Percentiles rank a stretch among this genome's conserved stretches.
Conservation (phyloP, 2,888 invertebrate species). For the Acleris emargana region DNA sequence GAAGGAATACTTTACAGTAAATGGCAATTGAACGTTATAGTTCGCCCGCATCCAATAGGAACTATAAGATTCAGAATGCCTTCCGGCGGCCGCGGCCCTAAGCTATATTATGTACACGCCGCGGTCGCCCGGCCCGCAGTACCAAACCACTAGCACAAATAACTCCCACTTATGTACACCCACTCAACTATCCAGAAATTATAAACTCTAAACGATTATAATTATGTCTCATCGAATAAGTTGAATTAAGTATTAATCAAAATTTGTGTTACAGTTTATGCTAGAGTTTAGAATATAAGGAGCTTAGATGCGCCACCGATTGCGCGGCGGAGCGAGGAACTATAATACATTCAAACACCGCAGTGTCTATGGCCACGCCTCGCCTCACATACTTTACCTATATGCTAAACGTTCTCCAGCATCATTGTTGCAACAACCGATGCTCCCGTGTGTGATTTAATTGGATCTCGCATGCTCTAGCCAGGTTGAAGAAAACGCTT, state of each 20-base stretch:
- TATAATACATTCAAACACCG: slow-evolving; percentile 79
- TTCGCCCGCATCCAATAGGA: slow-evolving; percentile 83
- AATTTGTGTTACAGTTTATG: slow-evolving; percentile 78
- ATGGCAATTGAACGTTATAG: slow-evolving; percentile 84
- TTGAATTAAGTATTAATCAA: slow-evolving; percentile 64
- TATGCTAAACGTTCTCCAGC: slow-evolving; percentile 77
- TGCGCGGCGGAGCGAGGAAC: slow-evolving; percentile 81
- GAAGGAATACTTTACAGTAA: slow-evolving; percentile 81
- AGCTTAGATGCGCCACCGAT: slow-evolving; percentile 77
- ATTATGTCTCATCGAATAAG: slow-evolving; percentile 62
- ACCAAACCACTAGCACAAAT: slow-evolving; percentile 78
- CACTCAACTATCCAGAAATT: slow-evolving; percentile 70
- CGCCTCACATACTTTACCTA: slow-evolving; percentile 78
- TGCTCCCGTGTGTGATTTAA: slow-evolving; percentile 55
- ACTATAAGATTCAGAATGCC: slow-evolving; percentile 84
- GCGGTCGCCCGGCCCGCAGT: slow-evolving; percentile 54
- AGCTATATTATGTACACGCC: slow-evolving; percentile 69
- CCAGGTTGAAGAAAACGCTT: slow-evolving; percentile 44
- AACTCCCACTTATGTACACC: slow-evolving; percentile 72
- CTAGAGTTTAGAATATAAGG: slow-evolving; percentile 82
- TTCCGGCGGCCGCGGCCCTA: slow-evolving; percentile 57
- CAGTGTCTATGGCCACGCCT: slow-evolving; percentile 76
- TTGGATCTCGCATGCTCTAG: slow-evolving; percentile 58
- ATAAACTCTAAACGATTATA: slow-evolving; percentile 67
- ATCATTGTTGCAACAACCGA: slow-evolving; percentile 72